Evolutionary conservation across 2,888 invertebrate species (phyloP).

Genomic region (Microdon myrmicae): DNA sequence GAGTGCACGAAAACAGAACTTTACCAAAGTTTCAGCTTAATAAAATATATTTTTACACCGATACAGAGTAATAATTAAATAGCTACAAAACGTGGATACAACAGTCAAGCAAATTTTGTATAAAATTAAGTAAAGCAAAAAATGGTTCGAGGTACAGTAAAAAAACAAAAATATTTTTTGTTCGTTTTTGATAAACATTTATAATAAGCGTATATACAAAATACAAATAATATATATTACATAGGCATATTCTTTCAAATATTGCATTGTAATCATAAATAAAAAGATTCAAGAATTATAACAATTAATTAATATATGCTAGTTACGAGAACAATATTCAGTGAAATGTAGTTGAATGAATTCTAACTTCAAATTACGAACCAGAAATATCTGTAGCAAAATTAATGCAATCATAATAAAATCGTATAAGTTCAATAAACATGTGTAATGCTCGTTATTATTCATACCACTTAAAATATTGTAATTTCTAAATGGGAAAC

Average conservation of each 20-base stretch:
- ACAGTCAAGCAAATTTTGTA: constrained; percentile 34
- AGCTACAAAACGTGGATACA: constrained; percentile 16
- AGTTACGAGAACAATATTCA: constrained; percentile 26
- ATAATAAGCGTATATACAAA: constrained; percentile 11
- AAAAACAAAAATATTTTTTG: too few species aligned
- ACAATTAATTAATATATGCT: constrained; percentile 13
- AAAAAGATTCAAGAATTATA: constrained; percentile 17
- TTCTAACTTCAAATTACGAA: constrained; percentile 26
- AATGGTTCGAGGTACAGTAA: too few species aligned
- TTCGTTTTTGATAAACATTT: constrained; percentile 18
- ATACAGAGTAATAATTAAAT: constrained; percentile 27
- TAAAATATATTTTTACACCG: constrained; percentile 50
- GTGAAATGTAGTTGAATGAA: constrained; percentile 33
- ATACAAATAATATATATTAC: constrained; percentile 16
- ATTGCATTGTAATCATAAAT: constrained; percentile 26
- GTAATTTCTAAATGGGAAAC: too few species aligned
- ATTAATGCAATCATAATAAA: constrained; percentile 26
- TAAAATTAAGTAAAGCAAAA: constrained; percentile 32
- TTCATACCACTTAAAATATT: too few species aligned
- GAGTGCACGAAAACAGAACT: constrained; percentile 24
- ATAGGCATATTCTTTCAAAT: constrained; percentile 13
- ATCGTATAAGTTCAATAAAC: too few species aligned
- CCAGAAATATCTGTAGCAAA: constrained; percentile 27
- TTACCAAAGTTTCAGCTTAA: constrained; percentile 30
- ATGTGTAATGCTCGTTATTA: too few species aligned